Conservation (phyloP, 2,888 invertebrate species). For the Shargacucullia verbasci region DNA sequence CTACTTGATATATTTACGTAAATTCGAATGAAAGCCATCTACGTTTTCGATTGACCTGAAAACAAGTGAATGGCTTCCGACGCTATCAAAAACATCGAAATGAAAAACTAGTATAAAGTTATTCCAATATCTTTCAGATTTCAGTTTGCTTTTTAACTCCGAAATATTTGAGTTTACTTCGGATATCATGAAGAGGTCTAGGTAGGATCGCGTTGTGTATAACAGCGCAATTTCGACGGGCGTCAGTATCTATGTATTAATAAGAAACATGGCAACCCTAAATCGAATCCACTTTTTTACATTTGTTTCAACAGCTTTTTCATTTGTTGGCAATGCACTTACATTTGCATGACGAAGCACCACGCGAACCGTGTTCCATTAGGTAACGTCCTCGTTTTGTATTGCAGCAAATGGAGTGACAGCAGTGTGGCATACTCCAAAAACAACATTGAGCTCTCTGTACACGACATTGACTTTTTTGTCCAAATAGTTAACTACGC, state of each 20-base stretch:
- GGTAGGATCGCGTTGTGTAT: too few species aligned
- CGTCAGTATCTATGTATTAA: too few species aligned
- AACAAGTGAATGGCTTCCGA: too few species aligned
- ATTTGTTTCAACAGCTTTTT: slow-evolving; percentile 34
- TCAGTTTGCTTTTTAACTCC: too few species aligned
- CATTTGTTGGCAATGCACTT: slow-evolving; percentile 41
- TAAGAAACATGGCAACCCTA: slow-evolving; percentile 3
- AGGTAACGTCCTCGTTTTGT: slow-evolving; percentile 43
- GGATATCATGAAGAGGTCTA: too few species aligned
- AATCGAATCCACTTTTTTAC: slow-evolving; percentile 28
- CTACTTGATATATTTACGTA: too few species aligned
- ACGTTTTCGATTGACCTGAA: not conserved
- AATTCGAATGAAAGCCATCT: not conserved
- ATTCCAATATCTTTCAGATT: too few species aligned
- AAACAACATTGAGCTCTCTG: slow-evolving; percentile 77
- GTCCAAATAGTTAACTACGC: slow-evolving; percentile 76
- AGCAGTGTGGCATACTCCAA: slow-evolving; percentile 61
- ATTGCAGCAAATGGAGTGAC: slow-evolving; percentile 72
- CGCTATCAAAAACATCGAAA: too few species aligned
- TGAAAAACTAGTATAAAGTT: too few species aligned
- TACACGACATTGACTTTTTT: slow-evolving; percentile 80
- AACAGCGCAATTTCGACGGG: too few species aligned
- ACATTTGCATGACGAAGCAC: slow-evolving; percentile 47
- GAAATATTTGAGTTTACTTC: too few species aligned
- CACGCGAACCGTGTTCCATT: slow-evolving; percentile 39